Evolutionary conservation across 1,140 invertebrate genomes (phyloP).

Genomic region (Bathynomus jamesi): DNA sequence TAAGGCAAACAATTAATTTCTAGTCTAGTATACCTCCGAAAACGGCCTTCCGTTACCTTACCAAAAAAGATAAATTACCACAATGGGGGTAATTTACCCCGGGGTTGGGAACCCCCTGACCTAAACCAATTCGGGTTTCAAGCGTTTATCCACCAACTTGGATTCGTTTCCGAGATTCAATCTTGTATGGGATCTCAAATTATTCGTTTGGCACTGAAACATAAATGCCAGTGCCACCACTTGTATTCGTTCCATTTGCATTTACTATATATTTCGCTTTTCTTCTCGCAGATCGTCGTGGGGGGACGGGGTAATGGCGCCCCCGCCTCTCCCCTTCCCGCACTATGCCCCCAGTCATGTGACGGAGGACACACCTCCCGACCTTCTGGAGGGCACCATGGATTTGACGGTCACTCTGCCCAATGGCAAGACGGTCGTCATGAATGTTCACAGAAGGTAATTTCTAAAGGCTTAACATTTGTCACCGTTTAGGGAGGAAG

Average conservation of each 20-base stretch:
- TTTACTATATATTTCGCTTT: not conserved
- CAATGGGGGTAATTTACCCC: no score
- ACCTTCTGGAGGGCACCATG: conserved; percentile 66
- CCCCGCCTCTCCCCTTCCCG: not conserved
- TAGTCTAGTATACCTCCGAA: no score
- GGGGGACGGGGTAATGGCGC: not conserved
- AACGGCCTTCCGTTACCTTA: no score
- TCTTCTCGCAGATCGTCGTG: not conserved
- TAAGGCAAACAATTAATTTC: no score
- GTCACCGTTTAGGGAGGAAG: no score
- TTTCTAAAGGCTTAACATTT: no score
- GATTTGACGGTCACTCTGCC: conserved; percentile 62
- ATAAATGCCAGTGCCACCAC: no score
- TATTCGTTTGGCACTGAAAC: no score
- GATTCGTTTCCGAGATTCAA: not conserved
- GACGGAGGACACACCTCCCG: conserved; percentile 63
- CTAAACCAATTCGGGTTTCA: not conserved
- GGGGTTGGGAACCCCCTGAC: not conserved
- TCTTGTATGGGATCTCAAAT: not conserved
- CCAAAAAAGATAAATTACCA: no score
- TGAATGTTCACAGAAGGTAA: conserved; percentile 63
- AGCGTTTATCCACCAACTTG: not conserved
- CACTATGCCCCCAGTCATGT: conserved; percentile 46
- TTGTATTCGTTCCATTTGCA: not conserved
- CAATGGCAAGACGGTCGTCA: conserved; percentile 53